Percentiles rank a stretch among this genome's conserved stretches.
Conservation (phyloP, 53 echinoderm and acorn worm species). For the Hippasteria phrygiana region DNA sequence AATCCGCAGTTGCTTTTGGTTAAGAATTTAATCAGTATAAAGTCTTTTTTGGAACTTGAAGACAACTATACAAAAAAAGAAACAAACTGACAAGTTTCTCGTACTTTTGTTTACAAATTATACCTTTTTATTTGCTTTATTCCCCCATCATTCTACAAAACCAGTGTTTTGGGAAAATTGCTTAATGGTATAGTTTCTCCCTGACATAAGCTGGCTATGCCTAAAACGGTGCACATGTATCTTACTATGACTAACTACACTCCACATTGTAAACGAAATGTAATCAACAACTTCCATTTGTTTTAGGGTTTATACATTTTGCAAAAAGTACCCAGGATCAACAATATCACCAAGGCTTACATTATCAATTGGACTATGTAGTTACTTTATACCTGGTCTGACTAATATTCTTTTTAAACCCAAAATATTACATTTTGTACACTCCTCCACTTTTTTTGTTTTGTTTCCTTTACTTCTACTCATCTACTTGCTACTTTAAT, state of each 20-base stretch:
- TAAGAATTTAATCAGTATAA: too few species aligned
- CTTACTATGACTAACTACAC: constrained; percentile 46
- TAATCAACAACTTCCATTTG: neutral
- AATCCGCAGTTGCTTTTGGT: too few species aligned
- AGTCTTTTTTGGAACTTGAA: neutral
- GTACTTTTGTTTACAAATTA: constrained; percentile 68
- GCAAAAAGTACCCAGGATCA: neutral
- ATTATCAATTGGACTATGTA: neutral
- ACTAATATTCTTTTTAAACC: constrained; percentile 16
- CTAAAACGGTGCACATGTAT: constrained; percentile 50
- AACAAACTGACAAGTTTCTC: neutral
- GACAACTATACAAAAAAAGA: neutral
- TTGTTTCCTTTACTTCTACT: constrained; percentile 22
- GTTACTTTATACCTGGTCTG: neutral
- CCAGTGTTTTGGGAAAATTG: constrained; percentile 64
- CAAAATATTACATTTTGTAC: constrained; percentile 46
- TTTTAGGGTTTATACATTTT: neutral
- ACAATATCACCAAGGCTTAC: neutral
- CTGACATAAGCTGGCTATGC: constrained; percentile 26
- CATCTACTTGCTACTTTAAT: constrained; percentile 49
- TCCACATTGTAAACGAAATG: constrained; percentile 25
- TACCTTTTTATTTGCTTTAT: constrained; percentile 67
- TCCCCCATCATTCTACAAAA: constrained; percentile 68
- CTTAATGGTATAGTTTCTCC: constrained; percentile 51
- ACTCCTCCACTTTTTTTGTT: constrained; percentile 45